Evolutionary conservation across 2,888 invertebrate species (phyloP).

Genomic region (Agrotis ipsilon): DNA sequence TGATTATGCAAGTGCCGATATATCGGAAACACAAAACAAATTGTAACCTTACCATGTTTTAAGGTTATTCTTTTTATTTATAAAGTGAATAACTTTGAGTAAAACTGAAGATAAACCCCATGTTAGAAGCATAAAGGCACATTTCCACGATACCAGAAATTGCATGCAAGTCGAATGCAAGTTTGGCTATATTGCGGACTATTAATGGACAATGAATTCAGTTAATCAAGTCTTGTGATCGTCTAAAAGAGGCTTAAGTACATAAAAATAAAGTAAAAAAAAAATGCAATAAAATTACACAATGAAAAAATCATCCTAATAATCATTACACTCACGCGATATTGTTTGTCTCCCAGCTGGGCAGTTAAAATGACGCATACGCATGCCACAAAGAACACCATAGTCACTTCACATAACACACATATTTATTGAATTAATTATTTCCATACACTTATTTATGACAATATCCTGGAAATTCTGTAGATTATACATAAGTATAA

Average conservation of each 20-base stretch:
- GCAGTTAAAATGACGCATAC: constrained; percentile 65
- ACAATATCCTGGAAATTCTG: neutral
- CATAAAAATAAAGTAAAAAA: constrained; percentile 17
- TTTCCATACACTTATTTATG: constrained; percentile 2
- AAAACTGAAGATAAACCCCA: neutral
- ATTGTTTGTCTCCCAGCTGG: constrained; percentile 59
- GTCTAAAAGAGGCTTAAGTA: too few relatives aligned
- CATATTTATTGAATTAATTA: constrained; percentile 6
- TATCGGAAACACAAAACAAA: too few relatives aligned
- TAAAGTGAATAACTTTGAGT: neutral
- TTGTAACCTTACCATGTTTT: too few relatives aligned
- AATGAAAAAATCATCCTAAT: neutral
- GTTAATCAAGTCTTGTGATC: too few relatives aligned
- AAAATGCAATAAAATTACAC: constrained; percentile 11
- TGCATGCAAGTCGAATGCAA: too few relatives aligned
- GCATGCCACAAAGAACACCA: constrained; percentile 66
- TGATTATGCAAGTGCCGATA: too few relatives aligned
- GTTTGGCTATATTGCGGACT: too few relatives aligned
- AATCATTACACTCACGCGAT: constrained; percentile 58
- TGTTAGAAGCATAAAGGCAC: too few relatives aligned
- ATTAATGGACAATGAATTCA: too few relatives aligned
- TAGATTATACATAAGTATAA: too few relatives aligned
- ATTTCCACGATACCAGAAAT: too few relatives aligned
- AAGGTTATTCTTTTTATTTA: too few relatives aligned
- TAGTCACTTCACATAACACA: constrained; percentile 32